Evolutionary conservation across 2,888 invertebrate species (phyloP).

Genomic region (Hermodice carunculata): DNA sequence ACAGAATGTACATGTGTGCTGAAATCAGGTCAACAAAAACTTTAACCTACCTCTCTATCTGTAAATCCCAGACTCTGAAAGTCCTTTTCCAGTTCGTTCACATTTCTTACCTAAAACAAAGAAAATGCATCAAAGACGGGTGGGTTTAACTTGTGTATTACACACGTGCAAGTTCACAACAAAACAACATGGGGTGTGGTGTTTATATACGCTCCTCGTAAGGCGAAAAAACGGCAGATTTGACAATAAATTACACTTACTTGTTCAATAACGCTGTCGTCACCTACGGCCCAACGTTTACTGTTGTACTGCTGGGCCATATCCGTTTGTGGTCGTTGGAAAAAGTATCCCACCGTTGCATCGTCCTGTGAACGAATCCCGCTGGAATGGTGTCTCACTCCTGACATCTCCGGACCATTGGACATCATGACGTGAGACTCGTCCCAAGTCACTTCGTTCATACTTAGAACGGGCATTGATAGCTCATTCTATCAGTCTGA

Average conservation of each 20-base stretch:
- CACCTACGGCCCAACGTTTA: constrained; percentile 85
- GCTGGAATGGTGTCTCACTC: constrained; percentile 13
- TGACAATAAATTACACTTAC: constrained; percentile 42
- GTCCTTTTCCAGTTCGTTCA: constrained; percentile 64
- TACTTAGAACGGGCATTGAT: constrained; percentile 62
- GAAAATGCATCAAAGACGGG: neutral
- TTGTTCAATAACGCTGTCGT: constrained; percentile 85
- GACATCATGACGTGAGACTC: constrained; percentile 45
- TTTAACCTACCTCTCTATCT: no score
- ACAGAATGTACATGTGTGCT: no score
- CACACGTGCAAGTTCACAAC: neutral
- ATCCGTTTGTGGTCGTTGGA: constrained; percentile 85
- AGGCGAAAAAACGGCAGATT: neutral
- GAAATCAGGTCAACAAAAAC: no score
- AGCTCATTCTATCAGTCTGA: constrained; percentile 46
- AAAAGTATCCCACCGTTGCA: constrained; percentile 93
- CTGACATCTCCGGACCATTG: constrained; percentile 52
- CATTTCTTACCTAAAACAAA: constrained; percentile 49
- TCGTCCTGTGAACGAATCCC: constrained; percentile 80
- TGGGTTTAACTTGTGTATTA: neutral
- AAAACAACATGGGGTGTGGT: neutral
- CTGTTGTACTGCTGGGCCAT: constrained; percentile 77
- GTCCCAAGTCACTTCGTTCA: constrained; percentile 67
- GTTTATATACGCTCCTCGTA: neutral
- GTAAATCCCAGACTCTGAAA: constrained; percentile 59